Evolutionary conservation across 2,113 vertebrate genomes (phyloP).

Genomic region (Mandrillus leucophaeus): DNA sequence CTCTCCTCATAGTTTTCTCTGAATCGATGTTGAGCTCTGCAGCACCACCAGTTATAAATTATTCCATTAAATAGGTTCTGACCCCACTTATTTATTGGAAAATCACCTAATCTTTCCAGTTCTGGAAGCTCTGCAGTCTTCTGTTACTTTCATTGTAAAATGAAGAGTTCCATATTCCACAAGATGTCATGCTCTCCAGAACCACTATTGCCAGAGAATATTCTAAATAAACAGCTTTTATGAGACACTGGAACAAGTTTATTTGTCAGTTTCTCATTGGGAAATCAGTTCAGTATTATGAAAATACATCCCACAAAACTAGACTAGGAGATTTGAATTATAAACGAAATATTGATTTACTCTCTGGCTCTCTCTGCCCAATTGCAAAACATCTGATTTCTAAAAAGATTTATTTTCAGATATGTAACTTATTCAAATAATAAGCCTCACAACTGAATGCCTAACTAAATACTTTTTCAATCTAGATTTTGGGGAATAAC

Average conservation of each 20-base stretch:
- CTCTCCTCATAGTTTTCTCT: background rate
- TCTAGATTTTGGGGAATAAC: background rate
- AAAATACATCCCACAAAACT: background rate
- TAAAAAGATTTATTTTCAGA: background rate
- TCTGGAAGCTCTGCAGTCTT: background rate
- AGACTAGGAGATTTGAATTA: background rate
- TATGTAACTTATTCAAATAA: background rate
- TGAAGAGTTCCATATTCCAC: background rate
- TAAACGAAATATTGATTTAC: slow-evolving; percentile 2
- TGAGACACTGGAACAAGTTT: background rate
- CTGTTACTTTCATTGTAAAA: background rate
- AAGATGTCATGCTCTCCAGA: background rate
- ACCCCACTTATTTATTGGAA: background rate
- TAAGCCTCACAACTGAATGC: background rate
- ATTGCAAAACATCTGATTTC: background rate
- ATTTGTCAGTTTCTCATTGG: background rate
- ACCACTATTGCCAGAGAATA: background rate
- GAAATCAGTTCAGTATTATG: background rate
- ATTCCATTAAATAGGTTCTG: background rate
- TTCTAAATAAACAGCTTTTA: background rate
- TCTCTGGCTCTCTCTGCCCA: background rate
- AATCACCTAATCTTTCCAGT: background rate
- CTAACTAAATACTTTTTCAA: background rate
- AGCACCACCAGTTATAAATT: background rate
- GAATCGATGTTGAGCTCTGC: background rate